Evolutionary conservation across 2,888 invertebrate genomes (phyloP).

Genomic region (Helicoverpa assulta): DNA sequence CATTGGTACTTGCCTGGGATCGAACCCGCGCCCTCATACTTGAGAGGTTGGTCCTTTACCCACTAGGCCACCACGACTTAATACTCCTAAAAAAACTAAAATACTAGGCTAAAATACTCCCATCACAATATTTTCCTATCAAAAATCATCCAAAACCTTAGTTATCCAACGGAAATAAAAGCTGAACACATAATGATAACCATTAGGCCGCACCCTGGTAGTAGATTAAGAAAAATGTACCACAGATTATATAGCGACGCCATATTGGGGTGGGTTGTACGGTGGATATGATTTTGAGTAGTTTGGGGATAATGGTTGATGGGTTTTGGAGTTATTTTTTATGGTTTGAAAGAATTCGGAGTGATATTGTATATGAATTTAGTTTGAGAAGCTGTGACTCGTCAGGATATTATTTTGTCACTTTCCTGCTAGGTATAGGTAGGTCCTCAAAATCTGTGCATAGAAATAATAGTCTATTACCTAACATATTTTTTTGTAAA

Average conservation of each 20-base stretch:
- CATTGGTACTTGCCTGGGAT: too few relatives aligned
- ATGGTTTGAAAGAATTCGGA: too few relatives aligned
- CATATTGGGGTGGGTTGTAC: slow-evolving; percentile 70
- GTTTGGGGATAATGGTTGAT: not conserved
- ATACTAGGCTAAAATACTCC: too few relatives aligned
- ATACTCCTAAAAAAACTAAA: too few relatives aligned
- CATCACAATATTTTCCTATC: slow-evolving; percentile 18
- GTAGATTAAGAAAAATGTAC: slow-evolving; percentile 85
- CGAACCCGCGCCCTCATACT: too few relatives aligned
- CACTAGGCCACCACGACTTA: too few relatives aligned
- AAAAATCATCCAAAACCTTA: slow-evolving; percentile 44
- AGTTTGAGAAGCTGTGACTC: not conserved
- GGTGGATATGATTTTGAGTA: slow-evolving; percentile 62
- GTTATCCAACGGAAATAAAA: slow-evolving; percentile 46
- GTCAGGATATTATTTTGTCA: too few relatives aligned
- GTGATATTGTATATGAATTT: not conserved
- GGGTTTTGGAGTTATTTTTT: not conserved
- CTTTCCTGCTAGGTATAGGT: too few relatives aligned
- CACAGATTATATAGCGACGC: slow-evolving; percentile 76
- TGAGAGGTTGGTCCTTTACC: too few relatives aligned
- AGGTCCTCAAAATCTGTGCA: too few relatives aligned
- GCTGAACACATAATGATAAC: slow-evolving; percentile 47
- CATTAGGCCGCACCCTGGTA: slow-evolving; percentile 63
- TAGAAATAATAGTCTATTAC: too few relatives aligned
- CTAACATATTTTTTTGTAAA: too few relatives aligned